Conservation (phyloP, 2,888 invertebrate species). For the Euzetes globulus region DNA sequence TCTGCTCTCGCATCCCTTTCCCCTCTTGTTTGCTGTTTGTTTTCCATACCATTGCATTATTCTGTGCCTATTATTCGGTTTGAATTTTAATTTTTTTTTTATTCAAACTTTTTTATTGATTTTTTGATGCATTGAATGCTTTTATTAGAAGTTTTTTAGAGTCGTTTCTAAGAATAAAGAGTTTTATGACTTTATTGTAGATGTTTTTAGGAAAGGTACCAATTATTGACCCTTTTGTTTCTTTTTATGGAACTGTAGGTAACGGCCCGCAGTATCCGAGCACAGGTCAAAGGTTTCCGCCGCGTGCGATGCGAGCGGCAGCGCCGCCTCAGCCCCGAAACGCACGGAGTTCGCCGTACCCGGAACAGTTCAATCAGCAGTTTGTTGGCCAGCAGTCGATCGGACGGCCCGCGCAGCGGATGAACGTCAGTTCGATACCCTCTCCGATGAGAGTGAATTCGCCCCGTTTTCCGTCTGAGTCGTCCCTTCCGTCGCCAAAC, state of each 20-base stretch:
- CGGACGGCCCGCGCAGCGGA: constrained; percentile 12
- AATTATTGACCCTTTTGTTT: not conserved
- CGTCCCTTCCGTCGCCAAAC: not conserved
- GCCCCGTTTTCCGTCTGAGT: constrained; percentile 22
- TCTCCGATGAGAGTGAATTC: constrained; percentile 33
- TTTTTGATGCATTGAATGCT: not conserved
- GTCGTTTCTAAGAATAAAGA: too few species aligned
- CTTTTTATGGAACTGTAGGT: not conserved
- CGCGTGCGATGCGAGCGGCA: not conserved
- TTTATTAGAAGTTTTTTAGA: not conserved
- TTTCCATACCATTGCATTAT: too few species aligned
- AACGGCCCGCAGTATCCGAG: not conserved
- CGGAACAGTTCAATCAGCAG: constrained; percentile 19
- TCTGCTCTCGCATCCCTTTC: too few species aligned
- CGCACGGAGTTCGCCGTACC: not conserved
- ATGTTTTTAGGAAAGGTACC: too few species aligned
- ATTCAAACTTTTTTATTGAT: not conserved
- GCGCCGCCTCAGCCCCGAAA: not conserved
- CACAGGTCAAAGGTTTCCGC: not conserved
- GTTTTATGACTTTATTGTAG: too few species aligned
- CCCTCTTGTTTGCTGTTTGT: too few species aligned
- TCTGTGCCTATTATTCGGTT: not conserved
- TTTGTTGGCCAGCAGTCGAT: not conserved
- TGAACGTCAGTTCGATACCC: not conserved
- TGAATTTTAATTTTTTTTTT: not conserved